Evolutionary conservation across 2,797 vertebrate genomes (phyloP), one percentile per base, ranked within the genome.

Genomic region (Typhlichthys eigenmanni): DNA sequence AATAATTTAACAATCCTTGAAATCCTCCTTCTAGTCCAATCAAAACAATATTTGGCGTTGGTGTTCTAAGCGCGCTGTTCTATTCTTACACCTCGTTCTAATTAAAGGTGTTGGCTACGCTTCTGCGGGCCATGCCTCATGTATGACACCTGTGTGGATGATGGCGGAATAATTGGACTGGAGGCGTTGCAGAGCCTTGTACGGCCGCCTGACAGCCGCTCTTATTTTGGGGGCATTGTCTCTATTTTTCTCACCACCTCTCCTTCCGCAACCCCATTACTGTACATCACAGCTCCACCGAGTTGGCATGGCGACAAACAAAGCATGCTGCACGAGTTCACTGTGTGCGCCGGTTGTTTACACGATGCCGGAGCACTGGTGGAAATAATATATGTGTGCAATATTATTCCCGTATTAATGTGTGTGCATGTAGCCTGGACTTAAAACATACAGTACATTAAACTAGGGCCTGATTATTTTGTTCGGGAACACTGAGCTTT

Each of bases 101-200:
- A 91, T 91, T 88, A 91, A 88, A 88, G 84, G 85, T 90, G 89
- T 87, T 84, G 80, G 69, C 71, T 78, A 5, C 67, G 78, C 78
- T 64, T 83, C 85, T 74, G 73, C 68, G 78, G 79, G 80, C 78
- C 54, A 71, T 0, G 52, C 69, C n/a, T 52, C 75, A 70, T 84
- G 78, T 74, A 72, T 78, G 79, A 82, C 84, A 91, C 85, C 84
- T 88, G 85, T 72, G 81, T 81, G 73, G 76, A 83, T 79, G 76
- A 81, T 62, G 53, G 52, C 24, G 64, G 71, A 70, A 80, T 89
- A 89, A 89, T 88, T 88, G 85, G 85, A 78, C 78, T 19, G 55
- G 68, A 85, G 84, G 83, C 60, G 53, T 69, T 55, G 66, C 65
- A 72, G 78, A 71, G 62, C 60, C 74, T 69, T 75, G 75, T 76